Percentiles rank a stretch among this genome's conserved stretches.
These are phyloP conservation scores for Caenorhabditis briggsae DNA, from an alignment of 1,140 invertebrate species.

Conservation along the genomic window DNA sequence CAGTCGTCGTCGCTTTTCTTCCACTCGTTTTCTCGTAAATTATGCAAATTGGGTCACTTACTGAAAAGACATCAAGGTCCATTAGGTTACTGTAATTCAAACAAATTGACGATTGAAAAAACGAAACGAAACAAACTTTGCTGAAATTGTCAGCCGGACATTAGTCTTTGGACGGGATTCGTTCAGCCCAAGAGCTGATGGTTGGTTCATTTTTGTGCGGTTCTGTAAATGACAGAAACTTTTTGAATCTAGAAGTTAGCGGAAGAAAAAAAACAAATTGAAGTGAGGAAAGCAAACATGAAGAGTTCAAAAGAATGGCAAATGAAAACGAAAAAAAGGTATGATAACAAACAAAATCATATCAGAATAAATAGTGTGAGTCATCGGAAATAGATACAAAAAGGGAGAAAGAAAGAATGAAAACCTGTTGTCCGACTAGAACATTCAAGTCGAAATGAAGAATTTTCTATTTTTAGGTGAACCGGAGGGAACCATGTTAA, in stretches of 20 bases:
- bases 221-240: too few species aligned
- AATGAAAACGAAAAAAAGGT: background rate
- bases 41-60: constrained; percentile 74
- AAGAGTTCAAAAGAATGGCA: background rate
- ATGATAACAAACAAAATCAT: constrained; percentile 25
- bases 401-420: background rate
- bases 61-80: constrained; percentile 72
- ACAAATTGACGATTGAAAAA: background rate
- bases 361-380: background rate
- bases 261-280: background rate
- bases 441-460: background rate
- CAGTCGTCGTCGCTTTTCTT: background rate
- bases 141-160: constrained; percentile 55
- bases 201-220: constrained; percentile 5
- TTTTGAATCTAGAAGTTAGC: too few species aligned
- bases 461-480: background rate
- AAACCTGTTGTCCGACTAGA: background rate
- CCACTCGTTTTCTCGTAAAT: constrained; percentile 64
- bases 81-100: constrained; percentile 68
- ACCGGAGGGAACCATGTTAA: background rate
- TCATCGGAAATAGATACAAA: constrained; percentile 14
- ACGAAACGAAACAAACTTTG: constrained; percentile 50
- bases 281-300: background rate
- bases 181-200: background rate
- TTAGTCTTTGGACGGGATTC: constrained; percentile 31